Conservation (phyloP, 2,888 invertebrate genomes). For the Xanthia icteritia region DNA sequence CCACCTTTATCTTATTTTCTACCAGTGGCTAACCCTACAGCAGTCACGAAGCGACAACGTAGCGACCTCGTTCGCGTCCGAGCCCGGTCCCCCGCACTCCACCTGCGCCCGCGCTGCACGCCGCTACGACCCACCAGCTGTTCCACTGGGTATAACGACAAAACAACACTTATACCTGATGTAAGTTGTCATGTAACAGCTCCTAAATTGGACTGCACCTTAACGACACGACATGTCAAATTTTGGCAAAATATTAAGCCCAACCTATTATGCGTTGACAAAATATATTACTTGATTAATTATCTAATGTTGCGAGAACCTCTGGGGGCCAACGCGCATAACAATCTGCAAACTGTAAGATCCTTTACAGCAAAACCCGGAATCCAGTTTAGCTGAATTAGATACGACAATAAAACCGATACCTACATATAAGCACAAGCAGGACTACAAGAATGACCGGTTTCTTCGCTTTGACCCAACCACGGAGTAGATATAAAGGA, state of each 20-base stretch:
- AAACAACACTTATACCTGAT: conserved; percentile 37
- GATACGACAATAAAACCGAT: conserved; percentile 8
- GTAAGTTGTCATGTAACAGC: conserved; percentile 20
- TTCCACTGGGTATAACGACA: conserved; percentile 46
- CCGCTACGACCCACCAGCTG: conserved; percentile 50
- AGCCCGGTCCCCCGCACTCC: conserved; percentile 38
- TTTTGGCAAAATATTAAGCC: neutral
- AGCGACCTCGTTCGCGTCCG: conserved; percentile 62
- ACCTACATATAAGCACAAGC: neutral
- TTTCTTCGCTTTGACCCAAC: conserved; percentile 8
- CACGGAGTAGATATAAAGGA: conserved; percentile 14
- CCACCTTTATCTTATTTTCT: neutral
- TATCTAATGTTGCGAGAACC: too few species aligned
- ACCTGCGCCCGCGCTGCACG: conserved; percentile 19
- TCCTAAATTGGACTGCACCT: neutral
- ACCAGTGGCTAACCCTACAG: conserved; percentile 56
- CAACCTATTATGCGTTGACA: neutral
- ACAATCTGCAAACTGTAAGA: neutral
- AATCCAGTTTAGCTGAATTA: conserved; percentile 4
- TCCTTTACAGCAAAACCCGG: conserved; percentile 1
- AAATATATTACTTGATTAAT: neutral
- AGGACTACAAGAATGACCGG: conserved; percentile 17
- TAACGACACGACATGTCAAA: neutral
- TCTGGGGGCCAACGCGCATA: neutral
- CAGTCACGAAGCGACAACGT: conserved; percentile 62